Conservation (phyloP, 2,888 invertebrate species). For the Yponomeuta evonymella region DNA sequence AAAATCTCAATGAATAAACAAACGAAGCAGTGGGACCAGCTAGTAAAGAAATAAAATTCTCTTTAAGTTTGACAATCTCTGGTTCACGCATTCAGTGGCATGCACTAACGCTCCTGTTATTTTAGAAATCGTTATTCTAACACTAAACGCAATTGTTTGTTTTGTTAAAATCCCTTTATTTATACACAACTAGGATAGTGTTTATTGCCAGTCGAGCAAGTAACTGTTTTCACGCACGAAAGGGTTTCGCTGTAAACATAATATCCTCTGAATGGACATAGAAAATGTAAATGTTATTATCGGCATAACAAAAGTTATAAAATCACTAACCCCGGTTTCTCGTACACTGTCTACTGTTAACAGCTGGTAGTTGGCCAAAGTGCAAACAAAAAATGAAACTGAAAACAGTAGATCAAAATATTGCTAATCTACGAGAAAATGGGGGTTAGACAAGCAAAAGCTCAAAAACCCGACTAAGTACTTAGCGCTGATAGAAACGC, state of each 20-base stretch:
- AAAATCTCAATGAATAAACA: no score
- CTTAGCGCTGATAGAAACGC: no score
- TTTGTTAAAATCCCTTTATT: slow-evolving; percentile 13
- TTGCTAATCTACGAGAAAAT: no score
- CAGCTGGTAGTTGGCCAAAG: no score
- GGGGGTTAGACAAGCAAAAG: no score
- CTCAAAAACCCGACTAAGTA: no score
- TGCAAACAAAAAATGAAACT: no score
- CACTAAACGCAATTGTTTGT: slow-evolving; percentile 19
- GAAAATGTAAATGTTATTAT: neutral
- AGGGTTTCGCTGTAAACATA: neutral
- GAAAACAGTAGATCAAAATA: no score
- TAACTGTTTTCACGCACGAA: neutral
- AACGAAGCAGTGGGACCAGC: no score
- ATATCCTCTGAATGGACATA: neutral
- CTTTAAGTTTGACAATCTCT: neutral
- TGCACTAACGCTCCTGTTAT: slow-evolving; percentile 12
- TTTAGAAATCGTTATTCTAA: slow-evolving; percentile 23
- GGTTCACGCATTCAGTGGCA: neutral
- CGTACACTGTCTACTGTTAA: no score
- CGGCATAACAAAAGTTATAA: neutral
- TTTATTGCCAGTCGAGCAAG: neutral
- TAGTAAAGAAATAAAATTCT: no score
- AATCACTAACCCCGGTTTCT: no score
- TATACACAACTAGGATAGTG: slow-evolving; percentile 5